These are phyloP conservation scores for Erythrocercus mccallii DNA, from an alignment of 2,113 vertebrate genomes.

Conservation along the genomic window DNA sequence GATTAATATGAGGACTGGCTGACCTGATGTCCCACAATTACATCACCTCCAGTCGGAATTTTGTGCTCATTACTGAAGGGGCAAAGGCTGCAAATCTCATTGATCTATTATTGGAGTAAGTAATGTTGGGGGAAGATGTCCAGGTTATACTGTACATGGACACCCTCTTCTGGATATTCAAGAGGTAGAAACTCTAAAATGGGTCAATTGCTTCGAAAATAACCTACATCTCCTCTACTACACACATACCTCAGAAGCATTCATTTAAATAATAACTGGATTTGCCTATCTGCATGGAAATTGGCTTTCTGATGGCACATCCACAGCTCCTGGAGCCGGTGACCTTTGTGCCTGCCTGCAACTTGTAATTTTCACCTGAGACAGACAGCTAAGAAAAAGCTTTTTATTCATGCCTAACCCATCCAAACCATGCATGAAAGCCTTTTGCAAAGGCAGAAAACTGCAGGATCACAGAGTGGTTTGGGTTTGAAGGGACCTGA, in stretches of 20 bases:
- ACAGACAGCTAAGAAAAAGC: not conserved
- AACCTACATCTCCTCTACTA: not conserved
- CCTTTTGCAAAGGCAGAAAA: not conserved
- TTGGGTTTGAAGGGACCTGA: not conserved
- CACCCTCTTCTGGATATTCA: not conserved
- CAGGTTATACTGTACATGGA: not conserved
- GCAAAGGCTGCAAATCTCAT: not conserved
- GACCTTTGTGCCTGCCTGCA: not conserved
- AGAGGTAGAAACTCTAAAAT: not conserved
- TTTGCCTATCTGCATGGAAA: not conserved
- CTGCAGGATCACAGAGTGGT: fast-evolving
- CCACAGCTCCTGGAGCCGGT: not conserved
- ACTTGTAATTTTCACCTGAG: not conserved
- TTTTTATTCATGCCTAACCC: not conserved
- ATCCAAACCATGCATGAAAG: not conserved
- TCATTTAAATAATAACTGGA: not conserved
- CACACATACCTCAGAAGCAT: not conserved
- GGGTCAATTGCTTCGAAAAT: not conserved
- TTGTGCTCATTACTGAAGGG: not conserved
- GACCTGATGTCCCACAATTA: not conserved
- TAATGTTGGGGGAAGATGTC: not conserved
- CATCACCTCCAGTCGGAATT: slow-evolving; percentile 5
- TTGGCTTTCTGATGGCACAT: not conserved
- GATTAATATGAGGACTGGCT: slow-evolving; percentile 27
- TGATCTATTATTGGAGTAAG: not conserved